phyloP scores from a whole-genome alignment of 2,113 vertebrate genomes.

The human (Homo sapiens) region DNA sequence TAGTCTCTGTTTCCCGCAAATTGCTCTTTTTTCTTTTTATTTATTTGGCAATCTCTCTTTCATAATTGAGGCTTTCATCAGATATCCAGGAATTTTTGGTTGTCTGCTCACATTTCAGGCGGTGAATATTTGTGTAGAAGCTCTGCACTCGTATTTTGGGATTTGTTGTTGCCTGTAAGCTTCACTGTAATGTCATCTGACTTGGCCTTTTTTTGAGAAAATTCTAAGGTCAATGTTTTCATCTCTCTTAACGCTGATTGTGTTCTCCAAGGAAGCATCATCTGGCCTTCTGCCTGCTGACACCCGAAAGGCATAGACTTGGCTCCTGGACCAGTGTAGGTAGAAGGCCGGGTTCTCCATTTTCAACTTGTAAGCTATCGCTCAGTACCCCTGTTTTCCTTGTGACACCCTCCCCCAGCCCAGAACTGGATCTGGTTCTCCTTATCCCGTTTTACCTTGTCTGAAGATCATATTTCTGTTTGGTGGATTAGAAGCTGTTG shows the following conservation, averaged over 20 bases:
- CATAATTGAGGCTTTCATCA: background rate
- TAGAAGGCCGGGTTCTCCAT: background rate
- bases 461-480: background rate
- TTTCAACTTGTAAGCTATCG: background rate
- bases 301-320: background rate
- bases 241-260: background rate
- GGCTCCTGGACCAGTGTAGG: background rate
- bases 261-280: background rate
- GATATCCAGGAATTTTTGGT: background rate
- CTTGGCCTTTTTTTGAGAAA: background rate
- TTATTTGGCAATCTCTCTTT: constrained; percentile 31
- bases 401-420: background rate
- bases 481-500: background rate
- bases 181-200: background rate
- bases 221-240: background rate
- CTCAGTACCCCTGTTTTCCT: background rate
- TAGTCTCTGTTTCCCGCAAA: background rate
- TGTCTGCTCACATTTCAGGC: background rate
- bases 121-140: background rate
- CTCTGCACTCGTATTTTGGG: background rate
- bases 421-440: background rate
- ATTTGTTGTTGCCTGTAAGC: background rate
- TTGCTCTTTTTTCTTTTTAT: background rate
- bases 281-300: background rate
- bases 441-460: background rate